Percentiles rank a stretch among this genome's conserved stretches.
Conservation (phyloP, 1,140 invertebrate species). For the Hycleus cichorii region DNA sequence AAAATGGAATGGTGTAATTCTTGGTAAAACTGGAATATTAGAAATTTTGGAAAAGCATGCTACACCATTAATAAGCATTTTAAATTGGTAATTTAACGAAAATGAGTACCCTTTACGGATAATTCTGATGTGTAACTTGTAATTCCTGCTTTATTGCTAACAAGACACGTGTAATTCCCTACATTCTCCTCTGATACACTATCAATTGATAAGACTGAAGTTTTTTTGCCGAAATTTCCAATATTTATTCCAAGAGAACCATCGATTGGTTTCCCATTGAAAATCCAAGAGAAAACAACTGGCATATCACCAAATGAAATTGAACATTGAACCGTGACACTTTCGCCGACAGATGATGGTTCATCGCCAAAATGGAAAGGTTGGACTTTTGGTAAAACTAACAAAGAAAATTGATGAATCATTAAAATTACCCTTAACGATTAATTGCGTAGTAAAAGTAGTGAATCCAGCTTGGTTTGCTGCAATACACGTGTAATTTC, state of each 20-base stretch:
- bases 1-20: conserved; percentile 62
- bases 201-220: conserved; percentile 67
- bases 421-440: conserved; percentile 58
- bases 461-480: conserved; percentile 59
- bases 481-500: conserved; percentile 62
- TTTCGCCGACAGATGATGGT: conserved; percentile 41
- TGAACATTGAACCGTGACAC: conserved; percentile 33
- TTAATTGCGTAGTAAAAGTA: conserved; percentile 57
- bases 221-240: conserved; percentile 56
- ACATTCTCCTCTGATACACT: conserved; percentile 60
- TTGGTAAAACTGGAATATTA: conserved; percentile 39
- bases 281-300: conserved; percentile 55
- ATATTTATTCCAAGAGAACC: conserved; percentile 24
- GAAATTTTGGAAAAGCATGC: not conserved
- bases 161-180: conserved; percentile 70
- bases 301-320: conserved; percentile 34
- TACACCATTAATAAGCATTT: not conserved
- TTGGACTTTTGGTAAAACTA: conserved; percentile 52
- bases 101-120: conserved; percentile 61
- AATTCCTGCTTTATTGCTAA: conserved; percentile 59
- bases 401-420: conserved; percentile 16
- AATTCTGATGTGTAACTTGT: conserved; percentile 58
- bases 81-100: conserved; percentile 2
- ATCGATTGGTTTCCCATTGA: conserved; percentile 47
- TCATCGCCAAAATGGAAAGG: conserved; percentile 59